Base-by-base conservation (phyloP, 2,113 vertebrate species). In the Setophaga kirtlandii region DNA sequence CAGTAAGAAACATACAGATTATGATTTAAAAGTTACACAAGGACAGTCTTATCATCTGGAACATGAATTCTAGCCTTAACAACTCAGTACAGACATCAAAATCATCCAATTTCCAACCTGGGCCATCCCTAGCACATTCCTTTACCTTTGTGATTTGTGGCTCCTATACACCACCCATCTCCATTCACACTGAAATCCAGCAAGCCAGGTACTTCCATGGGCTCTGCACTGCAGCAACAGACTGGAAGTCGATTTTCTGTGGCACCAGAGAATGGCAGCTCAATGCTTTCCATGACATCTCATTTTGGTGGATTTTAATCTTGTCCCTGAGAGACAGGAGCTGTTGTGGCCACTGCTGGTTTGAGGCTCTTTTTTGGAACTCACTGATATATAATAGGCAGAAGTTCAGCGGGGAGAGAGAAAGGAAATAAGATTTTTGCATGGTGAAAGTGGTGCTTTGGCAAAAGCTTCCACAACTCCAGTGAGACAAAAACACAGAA, bases 171-270 rank as follows among this genome's bases (percentile, higher is more conserved):
- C 41, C 42, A 50, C 44, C 12, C 3, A 0, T 41, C 33, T 76
- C 47, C 39, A 71, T 65, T 93, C 86, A 30, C 21, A 78, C 0
- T 56, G 52, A 91, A 83, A 93, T 63, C 27, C 6, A 59, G 39
- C 42, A 87, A 74, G 67, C 15, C 69, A 86, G 44, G 37, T 60
- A 42, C 65, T 84, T 78, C 84, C 53, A 56, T 12, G 35, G 78
- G 65, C 69, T 86, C 74, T 71, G 30, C 24, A 28, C 25, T 2
- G 5, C 20, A 65, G 63, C 37, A 84, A 85, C 22, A 65, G 15
- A 80, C 47, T 91, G 49, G 24, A 74, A 91, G 42, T 56, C 81
- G 53, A 80, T 95, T 85, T 95, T 79, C 74, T 92, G 67, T 49
- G 49, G 46, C 80, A 87, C 15, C 46, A 56, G 31, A 80, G 65